phyloP scores from a whole-genome alignment of 2,797 vertebrate species.

The Sebastes taczanowskii region DNA sequence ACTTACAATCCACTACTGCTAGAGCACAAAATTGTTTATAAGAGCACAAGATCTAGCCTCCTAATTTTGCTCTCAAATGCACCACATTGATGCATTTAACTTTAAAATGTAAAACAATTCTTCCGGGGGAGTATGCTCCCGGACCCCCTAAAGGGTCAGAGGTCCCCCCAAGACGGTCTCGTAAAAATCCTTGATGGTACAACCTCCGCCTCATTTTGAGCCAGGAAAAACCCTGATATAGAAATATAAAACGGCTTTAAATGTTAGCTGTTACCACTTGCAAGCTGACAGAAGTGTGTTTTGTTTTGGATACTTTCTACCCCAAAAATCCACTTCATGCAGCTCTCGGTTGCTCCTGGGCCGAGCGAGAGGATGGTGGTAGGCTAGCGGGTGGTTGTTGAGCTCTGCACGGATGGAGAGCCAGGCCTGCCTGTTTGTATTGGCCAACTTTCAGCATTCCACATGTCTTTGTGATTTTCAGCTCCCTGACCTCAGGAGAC shows the following conservation, averaged over 20 bases:
- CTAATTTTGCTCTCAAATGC: too few relatives aligned
- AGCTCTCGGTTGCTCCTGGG: conserved; percentile 16
- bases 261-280: background rate
- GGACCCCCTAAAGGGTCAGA: too few relatives aligned
- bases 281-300: background rate
- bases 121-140: too few relatives aligned
- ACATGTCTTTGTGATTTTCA: conserved; percentile 86
- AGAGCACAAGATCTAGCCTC: too few relatives aligned
- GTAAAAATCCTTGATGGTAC: too few relatives aligned
- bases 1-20: too few relatives aligned
- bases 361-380: conserved; percentile 32
- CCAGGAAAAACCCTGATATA: background rate
- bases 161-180: too few relatives aligned
- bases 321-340: background rate
- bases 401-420: conserved; percentile 73
- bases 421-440: conserved; percentile 80
- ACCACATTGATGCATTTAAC: too few relatives aligned
- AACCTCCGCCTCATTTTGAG: too few relatives aligned
- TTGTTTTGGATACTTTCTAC: background rate
- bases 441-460: conserved; percentile 83
- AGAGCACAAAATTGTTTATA: too few relatives aligned
- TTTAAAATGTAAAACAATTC: too few relatives aligned
- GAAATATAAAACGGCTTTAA: background rate
- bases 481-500: conserved; percentile 85
- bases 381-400: conserved; percentile 54